Evolutionary conservation across 2,888 invertebrate species (phyloP), one percentile per base, ranked within the genome.

Genomic region (Petrolisthes cinctipes): DNA sequence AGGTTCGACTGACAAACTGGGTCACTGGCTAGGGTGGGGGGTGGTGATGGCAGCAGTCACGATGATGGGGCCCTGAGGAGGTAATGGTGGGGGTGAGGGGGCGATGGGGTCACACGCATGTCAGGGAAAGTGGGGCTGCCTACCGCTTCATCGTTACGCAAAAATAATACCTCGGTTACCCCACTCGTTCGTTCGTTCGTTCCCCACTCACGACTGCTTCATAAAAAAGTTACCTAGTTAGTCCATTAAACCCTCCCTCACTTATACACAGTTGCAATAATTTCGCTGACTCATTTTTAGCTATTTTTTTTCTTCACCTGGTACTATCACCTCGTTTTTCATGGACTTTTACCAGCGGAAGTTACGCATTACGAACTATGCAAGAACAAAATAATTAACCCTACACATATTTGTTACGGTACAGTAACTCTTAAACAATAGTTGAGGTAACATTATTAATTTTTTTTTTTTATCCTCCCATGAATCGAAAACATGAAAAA

Each of bases 61-160:
- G 61, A 61, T 61, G 56, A 7, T 53, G 54, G n/a, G 53, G 57
- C 0, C 20, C 20, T n/a, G 57, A 14, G 79, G 57, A 56, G 57
- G 9, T 14, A 5, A 6, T 5, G 7, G 80, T 54, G 51, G 56
- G 57, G 5, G 23, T 14, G 9, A 20, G 57, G 57, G 80, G 54
- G 23, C 23, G 80, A 14, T 17, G 56, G 57, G 80, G 80, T 51
- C 80, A 80, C 20, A 56, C 80, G 80, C 57, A 80, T 4, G 23
- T 7, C 57, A 80, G 80, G 80, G 80, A 80, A 80, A 80, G 80
- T 80, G 80, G 80, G 80, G 56, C 56, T 54, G 54, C 54, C 54
- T 53, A 37, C 37, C 14, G 37, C 56, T 78, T 54, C 78, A 54
- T 17, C 66, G 17, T 11, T 66, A 66, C 66, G 17, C 66, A 17